Conservation (phyloP, 37 sponge, comb jelly and placozoan species). For the Corticium candelabrum region DNA sequence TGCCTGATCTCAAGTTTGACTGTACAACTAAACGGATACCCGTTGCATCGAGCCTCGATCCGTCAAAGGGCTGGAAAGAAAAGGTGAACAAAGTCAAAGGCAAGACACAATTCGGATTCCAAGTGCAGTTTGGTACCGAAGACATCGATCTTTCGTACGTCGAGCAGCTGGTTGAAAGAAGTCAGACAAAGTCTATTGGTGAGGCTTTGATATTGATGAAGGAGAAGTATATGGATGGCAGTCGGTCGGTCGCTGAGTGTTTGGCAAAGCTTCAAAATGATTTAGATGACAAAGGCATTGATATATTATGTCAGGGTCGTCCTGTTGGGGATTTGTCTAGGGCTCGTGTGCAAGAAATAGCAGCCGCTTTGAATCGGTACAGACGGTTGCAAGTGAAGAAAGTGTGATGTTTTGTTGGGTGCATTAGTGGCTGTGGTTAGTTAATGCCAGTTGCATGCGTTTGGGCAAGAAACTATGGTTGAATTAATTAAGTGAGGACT, state of each 20-base stretch:
- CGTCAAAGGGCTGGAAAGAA: neutral
- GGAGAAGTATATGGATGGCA: neutral
- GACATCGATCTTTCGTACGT: neutral
- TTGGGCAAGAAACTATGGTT: too few species aligned
- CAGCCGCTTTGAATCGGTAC: neutral
- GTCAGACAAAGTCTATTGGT: neutral
- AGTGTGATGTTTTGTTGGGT: neutral
- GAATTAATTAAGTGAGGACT: too few species aligned
- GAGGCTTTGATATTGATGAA: neutral
- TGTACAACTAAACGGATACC: neutral
- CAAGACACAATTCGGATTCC: neutral
- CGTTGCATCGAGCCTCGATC: neutral
- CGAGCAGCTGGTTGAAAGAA: neutral
- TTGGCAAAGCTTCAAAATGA: neutral
- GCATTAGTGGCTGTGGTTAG: too few species aligned
- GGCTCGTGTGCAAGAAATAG: neutral
- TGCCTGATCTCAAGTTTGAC: neutral
- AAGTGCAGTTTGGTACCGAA: neutral
- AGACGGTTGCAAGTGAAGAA: neutral
- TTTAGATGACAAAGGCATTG: neutral
- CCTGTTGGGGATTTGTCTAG: neutral
- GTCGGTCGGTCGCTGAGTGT: neutral
- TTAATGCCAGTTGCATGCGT: too few species aligned
- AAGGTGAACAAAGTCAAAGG: neutral
- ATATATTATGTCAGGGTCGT: neutral